These are phyloP conservation scores for Oscheius onirici DNA, from an alignment of 2,888 invertebrate genomes.

Conservation along the genomic window DNA sequence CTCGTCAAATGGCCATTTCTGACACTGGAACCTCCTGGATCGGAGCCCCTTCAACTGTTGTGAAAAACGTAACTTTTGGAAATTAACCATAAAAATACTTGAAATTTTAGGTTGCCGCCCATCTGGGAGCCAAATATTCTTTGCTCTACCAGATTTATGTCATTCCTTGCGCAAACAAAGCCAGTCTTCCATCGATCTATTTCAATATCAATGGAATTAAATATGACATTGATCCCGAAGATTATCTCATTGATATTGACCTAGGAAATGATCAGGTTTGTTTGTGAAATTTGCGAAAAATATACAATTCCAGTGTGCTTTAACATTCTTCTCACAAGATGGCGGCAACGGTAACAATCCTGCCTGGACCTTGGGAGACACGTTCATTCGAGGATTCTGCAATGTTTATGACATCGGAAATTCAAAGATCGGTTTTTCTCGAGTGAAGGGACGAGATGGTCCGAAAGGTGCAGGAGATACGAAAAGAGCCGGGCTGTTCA, in stretches of 20 bases:
- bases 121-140: constrained; percentile 49
- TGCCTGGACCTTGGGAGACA: constrained; percentile 51
- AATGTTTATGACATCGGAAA: constrained; percentile 45
- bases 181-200: constrained; percentile 45
- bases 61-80: constrained; percentile 9
- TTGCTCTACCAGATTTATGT: constrained; percentile 53
- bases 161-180: constrained; percentile 51
- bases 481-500: background rate
- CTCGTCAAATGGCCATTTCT: constrained; percentile 49
- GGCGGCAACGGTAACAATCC: constrained; percentile 39
- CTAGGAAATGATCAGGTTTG: constrained; percentile 42
- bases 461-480: background rate
- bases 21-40: constrained; percentile 65
- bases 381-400: constrained; percentile 52
- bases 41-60: constrained; percentile 48
- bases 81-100: background rate
- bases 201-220: constrained; percentile 57
- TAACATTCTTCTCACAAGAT: constrained; percentile 38
- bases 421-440: constrained; percentile 40
- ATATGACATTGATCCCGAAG: constrained; percentile 54
- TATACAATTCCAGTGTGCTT: constrained; percentile 35
- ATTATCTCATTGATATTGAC: constrained; percentile 62
- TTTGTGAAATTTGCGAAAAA: background rate
- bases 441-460: background rate
- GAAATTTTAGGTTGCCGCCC: constrained; percentile 39